A percentile compares a stretch with the other conserved stretches of the same genome.
phyloP scores from a whole-genome alignment of 2,113 vertebrate species.

The Silurus asotus region DNA sequence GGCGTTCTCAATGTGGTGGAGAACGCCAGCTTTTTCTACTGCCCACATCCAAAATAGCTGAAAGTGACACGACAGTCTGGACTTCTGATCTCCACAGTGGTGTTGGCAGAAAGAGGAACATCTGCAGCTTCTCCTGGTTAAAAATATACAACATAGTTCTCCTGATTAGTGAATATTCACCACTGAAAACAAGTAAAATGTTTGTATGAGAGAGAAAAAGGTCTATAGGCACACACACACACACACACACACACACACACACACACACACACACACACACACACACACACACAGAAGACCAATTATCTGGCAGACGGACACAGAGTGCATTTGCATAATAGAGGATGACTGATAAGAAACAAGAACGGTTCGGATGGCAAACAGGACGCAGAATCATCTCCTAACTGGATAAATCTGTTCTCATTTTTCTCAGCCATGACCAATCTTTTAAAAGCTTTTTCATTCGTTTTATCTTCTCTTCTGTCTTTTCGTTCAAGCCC shows the following conservation, averaged over 20 bases:
- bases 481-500: background rate
- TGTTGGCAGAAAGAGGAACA: constrained; percentile 16
- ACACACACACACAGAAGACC: background rate
- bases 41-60: background rate
- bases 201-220: background rate
- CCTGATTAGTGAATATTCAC: no score
- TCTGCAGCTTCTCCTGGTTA: constrained; percentile 16
- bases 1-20: no score
- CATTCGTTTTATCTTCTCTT: background rate
- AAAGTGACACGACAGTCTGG: background rate
- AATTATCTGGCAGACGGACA: constrained; percentile 41
- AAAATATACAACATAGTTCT: background rate
- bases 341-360: constrained; percentile 45
- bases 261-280: background rate
- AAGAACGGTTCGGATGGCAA: constrained; percentile 15
- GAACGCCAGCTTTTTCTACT: background rate
- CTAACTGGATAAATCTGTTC: constrained; percentile 25
- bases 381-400: constrained; percentile 1
- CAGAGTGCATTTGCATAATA: constrained; percentile 41
- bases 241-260: background rate
- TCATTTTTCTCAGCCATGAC: constrained; percentile 25
- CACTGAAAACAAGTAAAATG: background rate
- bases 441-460: constrained; percentile 16
- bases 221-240: background rate
- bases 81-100: background rate